phyloP scores from a whole-genome alignment of 1,140 invertebrate genomes.

The Maconellicoccus hirsutus region DNA sequence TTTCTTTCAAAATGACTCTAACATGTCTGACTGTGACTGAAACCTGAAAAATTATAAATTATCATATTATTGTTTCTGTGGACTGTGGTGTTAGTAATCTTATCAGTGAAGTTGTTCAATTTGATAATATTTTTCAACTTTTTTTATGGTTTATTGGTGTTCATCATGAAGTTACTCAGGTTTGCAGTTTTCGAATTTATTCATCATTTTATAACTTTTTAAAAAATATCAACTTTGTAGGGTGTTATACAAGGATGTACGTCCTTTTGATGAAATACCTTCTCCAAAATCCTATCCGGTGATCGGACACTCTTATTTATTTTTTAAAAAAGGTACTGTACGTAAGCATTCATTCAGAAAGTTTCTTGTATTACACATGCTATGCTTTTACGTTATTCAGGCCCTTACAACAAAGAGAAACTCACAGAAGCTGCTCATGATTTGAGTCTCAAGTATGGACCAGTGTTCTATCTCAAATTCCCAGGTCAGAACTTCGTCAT shows the following conservation, averaged over 20 bases:
- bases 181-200: no score
- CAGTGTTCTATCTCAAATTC: constrained; percentile 35
- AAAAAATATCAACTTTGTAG: no score
- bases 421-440: constrained; percentile 35
- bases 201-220: no score
- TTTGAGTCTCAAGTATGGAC: constrained; percentile 32
- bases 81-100: no score
- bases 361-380: neutral
- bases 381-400: constrained; percentile 28
- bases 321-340: constrained; percentile 30
- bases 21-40: no score
- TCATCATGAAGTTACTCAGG: no score
- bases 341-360: constrained; percentile 29
- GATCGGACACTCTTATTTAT: constrained; percentile 35
- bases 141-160: no score
- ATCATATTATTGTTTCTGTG: no score
- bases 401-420: constrained; percentile 32
- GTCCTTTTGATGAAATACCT: constrained; percentile 31
- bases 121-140: no score
- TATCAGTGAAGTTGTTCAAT: no score
- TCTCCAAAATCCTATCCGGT: constrained; percentile 32
- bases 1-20: no score
- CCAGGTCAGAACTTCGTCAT: constrained; percentile 33
- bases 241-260: neutral
- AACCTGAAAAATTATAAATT: no score